Evolutionary conservation across 1,140 invertebrate species (phyloP).

Genomic region (Dinothrombium tinctorium): DNA sequence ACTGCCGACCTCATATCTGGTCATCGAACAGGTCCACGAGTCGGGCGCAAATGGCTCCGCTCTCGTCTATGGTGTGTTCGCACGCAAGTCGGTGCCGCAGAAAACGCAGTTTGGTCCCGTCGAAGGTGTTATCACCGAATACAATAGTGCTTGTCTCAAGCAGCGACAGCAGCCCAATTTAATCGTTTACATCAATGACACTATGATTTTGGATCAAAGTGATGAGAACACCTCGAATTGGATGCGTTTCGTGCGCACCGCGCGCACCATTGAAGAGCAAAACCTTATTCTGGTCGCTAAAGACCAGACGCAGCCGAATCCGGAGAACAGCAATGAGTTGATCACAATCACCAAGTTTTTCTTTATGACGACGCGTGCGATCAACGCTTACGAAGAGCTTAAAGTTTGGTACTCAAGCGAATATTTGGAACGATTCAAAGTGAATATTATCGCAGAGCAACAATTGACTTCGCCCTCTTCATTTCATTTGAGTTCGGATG

Average conservation of each 20-base stretch:
- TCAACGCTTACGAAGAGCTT: too few relatives aligned
- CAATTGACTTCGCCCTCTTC: too few relatives aligned
- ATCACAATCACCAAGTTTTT: too few relatives aligned
- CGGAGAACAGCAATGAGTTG: too few relatives aligned
- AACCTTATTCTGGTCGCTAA: too few relatives aligned
- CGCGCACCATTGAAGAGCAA: conserved; percentile 34
- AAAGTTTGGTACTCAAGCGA: too few relatives aligned
- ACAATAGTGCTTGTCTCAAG: not conserved
- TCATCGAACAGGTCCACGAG: conserved; percentile 25
- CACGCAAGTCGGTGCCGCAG: conserved; percentile 38
- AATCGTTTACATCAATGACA: conserved; percentile 3
- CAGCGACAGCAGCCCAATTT: conserved; percentile 4
- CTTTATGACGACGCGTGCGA: too few relatives aligned
- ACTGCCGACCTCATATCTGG: conserved; percentile 37
- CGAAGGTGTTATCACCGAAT: conserved; percentile 31
- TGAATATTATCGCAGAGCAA: too few relatives aligned
- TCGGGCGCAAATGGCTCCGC: conserved; percentile 10
- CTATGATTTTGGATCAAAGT: conserved; percentile 30
- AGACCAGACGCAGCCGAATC: too few relatives aligned
- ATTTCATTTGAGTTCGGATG: too few relatives aligned
- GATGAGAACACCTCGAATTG: conserved; percentile 49
- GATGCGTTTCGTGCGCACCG: conserved; percentile 55
- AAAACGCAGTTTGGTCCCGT: conserved; percentile 50
- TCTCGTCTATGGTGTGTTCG: conserved; percentile 40
- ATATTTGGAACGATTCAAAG: too few relatives aligned